Percentiles rank a stretch among this genome's conserved stretches.
These are phyloP conservation scores for Lochmaea crataegi DNA, from an alignment of 2,888 invertebrate species.

Conservation along the genomic window DNA sequence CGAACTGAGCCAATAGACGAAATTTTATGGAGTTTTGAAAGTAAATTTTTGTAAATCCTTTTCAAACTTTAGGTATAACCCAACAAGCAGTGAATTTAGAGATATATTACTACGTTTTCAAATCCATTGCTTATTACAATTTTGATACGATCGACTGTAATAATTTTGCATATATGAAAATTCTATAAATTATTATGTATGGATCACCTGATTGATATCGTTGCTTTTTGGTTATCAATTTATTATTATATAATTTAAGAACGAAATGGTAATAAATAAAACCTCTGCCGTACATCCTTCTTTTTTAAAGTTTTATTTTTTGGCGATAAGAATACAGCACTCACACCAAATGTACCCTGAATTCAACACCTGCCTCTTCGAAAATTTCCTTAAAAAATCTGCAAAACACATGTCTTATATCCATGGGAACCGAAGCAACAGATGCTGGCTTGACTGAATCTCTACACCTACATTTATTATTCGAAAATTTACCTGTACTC, in stretches of 20 bases:
- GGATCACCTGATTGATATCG: not conserved
- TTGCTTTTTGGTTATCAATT: not conserved
- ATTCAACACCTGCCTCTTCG: slow-evolving; percentile 56
- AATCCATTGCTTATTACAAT: not conserved
- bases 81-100: no score
- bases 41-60: no score
- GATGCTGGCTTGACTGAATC: slow-evolving; percentile 54
- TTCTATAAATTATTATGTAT: not conserved
- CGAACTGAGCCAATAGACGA: no score
- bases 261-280: not conserved
- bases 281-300: not conserved
- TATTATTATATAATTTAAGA: slow-evolving; percentile 4
- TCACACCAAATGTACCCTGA: slow-evolving; percentile 42
- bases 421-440: slow-evolving; percentile 57
- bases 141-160: not conserved
- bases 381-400: slow-evolving; percentile 56
- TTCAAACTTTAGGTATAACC: no score
- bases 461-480: slow-evolving; percentile 55
- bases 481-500: slow-evolving; percentile 52
- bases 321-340: slow-evolving; percentile 40
- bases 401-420: slow-evolving; percentile 58
- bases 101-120: no score
- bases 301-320: slow-evolving; percentile 27
- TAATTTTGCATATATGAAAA: not conserved
- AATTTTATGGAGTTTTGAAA: no score